These are phyloP conservation scores for Drosophila limbata DNA, from an alignment of 2,888 invertebrate genomes.

Conservation along the genomic window DNA sequence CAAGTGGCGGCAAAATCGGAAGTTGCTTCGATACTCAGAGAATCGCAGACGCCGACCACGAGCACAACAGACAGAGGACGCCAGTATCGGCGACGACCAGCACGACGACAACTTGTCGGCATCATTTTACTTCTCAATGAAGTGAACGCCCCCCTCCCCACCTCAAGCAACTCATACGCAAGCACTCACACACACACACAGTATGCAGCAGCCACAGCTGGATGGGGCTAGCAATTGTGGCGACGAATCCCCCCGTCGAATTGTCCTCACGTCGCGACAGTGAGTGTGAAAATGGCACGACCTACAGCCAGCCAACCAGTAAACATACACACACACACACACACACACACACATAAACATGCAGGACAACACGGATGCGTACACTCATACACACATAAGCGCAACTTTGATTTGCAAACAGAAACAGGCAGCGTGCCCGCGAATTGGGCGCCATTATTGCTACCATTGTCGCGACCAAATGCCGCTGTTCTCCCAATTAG, in stretches of 20 bases:
- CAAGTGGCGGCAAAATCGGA: constrained; percentile 77
- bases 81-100: constrained; percentile 44
- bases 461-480: constrained; percentile 79
- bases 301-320: constrained; percentile 50
- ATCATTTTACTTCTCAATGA: constrained; percentile 69
- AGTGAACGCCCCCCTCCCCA: constrained; percentile 27
- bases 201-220: constrained; percentile 48
- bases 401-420: constrained; percentile 72
- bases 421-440: constrained; percentile 47
- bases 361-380: constrained; percentile 60
- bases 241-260: constrained; percentile 63
- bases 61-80: constrained; percentile 46
- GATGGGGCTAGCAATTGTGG: constrained; percentile 66
- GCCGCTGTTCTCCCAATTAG: constrained; percentile 72
- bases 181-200: constrained; percentile 17
- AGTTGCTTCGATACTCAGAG: constrained; percentile 69
- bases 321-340: constrained; percentile 3
- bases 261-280: constrained; percentile 63
- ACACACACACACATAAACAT: constrained; percentile 14
- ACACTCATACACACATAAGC: constrained; percentile 20
- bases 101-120: constrained; percentile 77
- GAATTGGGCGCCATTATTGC: constrained; percentile 77
- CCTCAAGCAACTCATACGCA: constrained; percentile 5
- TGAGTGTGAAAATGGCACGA: constrained; percentile 63
- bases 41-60: constrained; percentile 33